Conservation (phyloP, 2,797 vertebrate genomes). For the Diplodus sargus region DNA sequence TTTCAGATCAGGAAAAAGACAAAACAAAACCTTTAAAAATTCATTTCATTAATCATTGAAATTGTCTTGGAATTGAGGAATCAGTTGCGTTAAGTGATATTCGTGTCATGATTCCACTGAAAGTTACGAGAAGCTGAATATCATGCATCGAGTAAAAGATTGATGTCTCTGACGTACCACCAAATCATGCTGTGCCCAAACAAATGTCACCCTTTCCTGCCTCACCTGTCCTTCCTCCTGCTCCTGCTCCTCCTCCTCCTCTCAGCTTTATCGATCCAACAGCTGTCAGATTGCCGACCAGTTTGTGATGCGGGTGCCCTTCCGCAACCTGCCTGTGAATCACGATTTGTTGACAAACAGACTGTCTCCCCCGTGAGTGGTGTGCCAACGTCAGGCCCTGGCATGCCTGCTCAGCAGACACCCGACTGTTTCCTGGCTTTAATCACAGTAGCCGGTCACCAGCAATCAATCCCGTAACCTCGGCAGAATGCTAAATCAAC, state of each 20-base stretch:
- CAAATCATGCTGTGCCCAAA: constrained; percentile 11
- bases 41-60: not conserved
- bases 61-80: not conserved
- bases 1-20: no score
- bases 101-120: not conserved
- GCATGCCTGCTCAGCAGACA: constrained; percentile 65
- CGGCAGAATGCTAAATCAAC: constrained; percentile 70
- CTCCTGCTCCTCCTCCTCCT: constrained; percentile 26
- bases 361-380: constrained; percentile 39
- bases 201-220: constrained; percentile 3
- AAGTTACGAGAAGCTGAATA: no score
- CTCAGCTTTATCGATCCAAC: constrained; percentile 65
- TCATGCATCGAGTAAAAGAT: not conserved
- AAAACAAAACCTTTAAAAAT: no score
- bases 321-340: constrained; percentile 59
- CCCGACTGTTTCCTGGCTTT: constrained; percentile 64
- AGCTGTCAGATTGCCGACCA: constrained; percentile 66
- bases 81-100: not conserved
- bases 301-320: constrained; percentile 51
- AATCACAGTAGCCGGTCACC: constrained; percentile 63
- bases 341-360: constrained; percentile 73
- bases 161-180: not conserved
- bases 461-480: constrained; percentile 76
- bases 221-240: constrained; percentile 11
- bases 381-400: constrained; percentile 45